phyloP scores from a whole-genome alignment of 2,113 vertebrate species.

The Myotis yumanensis region DNA sequence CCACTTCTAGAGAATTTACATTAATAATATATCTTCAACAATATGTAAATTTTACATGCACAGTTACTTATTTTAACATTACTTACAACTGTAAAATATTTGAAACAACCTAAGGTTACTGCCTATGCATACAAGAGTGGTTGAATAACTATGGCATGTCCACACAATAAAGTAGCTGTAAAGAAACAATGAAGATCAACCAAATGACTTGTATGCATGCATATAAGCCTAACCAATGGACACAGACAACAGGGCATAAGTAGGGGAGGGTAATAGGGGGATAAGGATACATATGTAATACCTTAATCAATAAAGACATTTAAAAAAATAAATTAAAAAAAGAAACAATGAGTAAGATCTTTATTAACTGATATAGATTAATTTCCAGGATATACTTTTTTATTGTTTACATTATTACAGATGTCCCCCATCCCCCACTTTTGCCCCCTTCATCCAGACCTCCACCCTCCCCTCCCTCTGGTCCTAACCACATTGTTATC shows the following conservation, averaged over 20 bases:
- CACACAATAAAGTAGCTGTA: not conserved
- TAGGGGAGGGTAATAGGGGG: too few relatives aligned
- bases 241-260: too few relatives aligned
- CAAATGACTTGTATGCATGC: too few relatives aligned
- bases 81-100: not conserved
- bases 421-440: too few relatives aligned
- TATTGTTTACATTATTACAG: too few relatives aligned
- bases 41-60: not conserved
- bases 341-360: not conserved
- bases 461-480: too few relatives aligned
- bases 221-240: too few relatives aligned
- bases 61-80: not conserved
- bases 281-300: too few relatives aligned
- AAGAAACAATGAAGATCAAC: not conserved
- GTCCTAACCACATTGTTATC: too few relatives aligned
- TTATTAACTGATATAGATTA: not conserved
- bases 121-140: not conserved
- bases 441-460: too few relatives aligned
- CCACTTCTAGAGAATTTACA: not conserved
- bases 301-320: too few relatives aligned
- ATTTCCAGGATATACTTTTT: slow-evolving; percentile 2
- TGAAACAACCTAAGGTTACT: not conserved
- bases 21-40: not conserved
- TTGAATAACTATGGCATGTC: not conserved
- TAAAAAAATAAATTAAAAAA: not conserved